Evolutionary conservation across 2,113 vertebrate genomes (phyloP), one percentile per base, ranked within the genome.

Genomic region (Cyprinodon tularosa): DNA sequence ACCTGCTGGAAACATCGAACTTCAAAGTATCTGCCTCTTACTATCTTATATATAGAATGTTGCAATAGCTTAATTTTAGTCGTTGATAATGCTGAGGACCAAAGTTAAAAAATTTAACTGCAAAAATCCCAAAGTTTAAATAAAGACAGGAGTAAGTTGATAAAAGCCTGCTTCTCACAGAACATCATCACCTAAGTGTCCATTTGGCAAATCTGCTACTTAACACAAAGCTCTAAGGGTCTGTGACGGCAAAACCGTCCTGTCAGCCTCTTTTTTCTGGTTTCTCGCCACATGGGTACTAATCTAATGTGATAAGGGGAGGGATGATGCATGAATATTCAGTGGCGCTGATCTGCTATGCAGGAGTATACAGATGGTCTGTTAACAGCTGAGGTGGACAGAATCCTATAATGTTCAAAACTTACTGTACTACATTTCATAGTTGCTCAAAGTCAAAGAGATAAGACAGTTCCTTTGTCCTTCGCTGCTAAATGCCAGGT

Each of bases 261-360:
- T 89, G 91, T 93, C 92, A 89, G 86, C 86, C 84, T 88, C 80
- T 87, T 85, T 85, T 84, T 82, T 66, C 82, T 84, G 81, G 87
- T 80, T 78, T 77, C 87, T 80, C 88, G 38, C 92, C 88, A 86
- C 92, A 91, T 91, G 93, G 81, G 77, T 80, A 80, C 86, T 93
- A 91, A 94, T 93, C 88, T 91, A 92, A 93, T 92, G 92, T 86
- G 87, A 93, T 95, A 91, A 94, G 85, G 86, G 81, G 84, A 92
- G 82, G 84, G 84, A 85, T 78, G 81, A 88, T 5, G 71, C 83
- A 94, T 94, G 92, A 92, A 94, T 94, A 94, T 94, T 94, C 92
- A 94, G 84, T 68, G 84, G 82, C 68, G 88, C 73, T 89, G 86
- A 90, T 91, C 84, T 77, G 90, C 83, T 85, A 87, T 72, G 87